phyloP scores from a whole-genome alignment of 2,797 vertebrate genomes.

The Chelon auratus region DNA sequence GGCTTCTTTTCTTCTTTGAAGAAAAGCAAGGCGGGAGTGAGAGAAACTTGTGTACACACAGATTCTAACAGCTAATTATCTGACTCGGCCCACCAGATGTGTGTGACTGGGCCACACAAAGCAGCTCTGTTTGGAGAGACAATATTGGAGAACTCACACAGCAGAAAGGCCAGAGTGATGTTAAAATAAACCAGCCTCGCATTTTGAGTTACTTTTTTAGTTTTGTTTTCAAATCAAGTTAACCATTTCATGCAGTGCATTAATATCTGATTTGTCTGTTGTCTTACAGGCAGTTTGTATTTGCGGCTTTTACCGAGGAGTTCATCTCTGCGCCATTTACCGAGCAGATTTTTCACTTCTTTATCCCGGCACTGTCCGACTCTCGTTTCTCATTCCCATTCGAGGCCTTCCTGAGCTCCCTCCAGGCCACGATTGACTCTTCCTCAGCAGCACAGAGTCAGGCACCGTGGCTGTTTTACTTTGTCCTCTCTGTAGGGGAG shows the following conservation, averaged over 20 bases:
- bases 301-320: conserved; percentile 95
- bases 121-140: conserved; percentile 74
- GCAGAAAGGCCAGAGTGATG: conserved; percentile 41
- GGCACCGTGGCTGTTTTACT: conserved; percentile 96
- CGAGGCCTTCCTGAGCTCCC: conserved; percentile 92
- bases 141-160: conserved; percentile 61
- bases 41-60: conserved; percentile 82
- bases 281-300: conserved; percentile 91
- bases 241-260: neutral
- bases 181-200: conserved; percentile 19
- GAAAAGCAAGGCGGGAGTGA: conserved; percentile 76
- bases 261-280: conserved; percentile 21
- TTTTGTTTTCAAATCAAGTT: neutral
- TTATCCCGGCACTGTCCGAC: conserved; percentile 94
- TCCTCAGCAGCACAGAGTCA: conserved; percentile 74
- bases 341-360: conserved; percentile 95
- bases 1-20: conserved; percentile 79
- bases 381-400: conserved; percentile 89
- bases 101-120: conserved; percentile 73
- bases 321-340: conserved; percentile 94
- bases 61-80: conserved; percentile 78
- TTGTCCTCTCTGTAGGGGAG: conserved; percentile 93
- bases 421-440: conserved; percentile 83
- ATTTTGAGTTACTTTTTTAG: conserved; percentile 19
- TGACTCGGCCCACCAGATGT: conserved; percentile 75